A percentile compares a stretch with the other conserved stretches of the same genome.
These are phyloP conservation scores for Clarias fuscus DNA, from an alignment of 2,797 vertebrate species.

Conservation along the genomic window DNA sequence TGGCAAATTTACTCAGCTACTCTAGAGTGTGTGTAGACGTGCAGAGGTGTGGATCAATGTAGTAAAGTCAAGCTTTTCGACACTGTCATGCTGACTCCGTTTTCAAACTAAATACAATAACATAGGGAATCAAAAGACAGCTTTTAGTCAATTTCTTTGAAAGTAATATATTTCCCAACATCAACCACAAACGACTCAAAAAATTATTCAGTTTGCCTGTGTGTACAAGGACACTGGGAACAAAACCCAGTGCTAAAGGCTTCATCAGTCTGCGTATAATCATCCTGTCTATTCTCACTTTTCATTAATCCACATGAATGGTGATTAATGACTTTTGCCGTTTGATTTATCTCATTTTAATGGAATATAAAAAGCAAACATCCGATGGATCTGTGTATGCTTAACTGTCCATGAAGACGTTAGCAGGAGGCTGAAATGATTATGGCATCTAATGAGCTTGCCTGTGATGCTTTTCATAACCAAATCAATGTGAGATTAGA, in stretches of 20 bases:
- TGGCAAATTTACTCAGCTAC: background rate
- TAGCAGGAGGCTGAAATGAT: slow-evolving; percentile 15
- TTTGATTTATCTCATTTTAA: slow-evolving; percentile 22
- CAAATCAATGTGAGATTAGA: slow-evolving; percentile 10
- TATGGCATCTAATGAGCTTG: slow-evolving; percentile 23
- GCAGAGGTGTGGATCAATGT: no score
- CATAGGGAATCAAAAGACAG: background rate
- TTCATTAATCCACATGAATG: slow-evolving; percentile 13
- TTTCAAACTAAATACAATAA: background rate
- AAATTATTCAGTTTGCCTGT: no score
- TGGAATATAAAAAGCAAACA: background rate
- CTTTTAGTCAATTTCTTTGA: background rate
- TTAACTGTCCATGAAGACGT: slow-evolving; percentile 26
- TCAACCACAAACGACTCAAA: background rate
- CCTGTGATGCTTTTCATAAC: slow-evolving; percentile 23
- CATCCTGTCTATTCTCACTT: background rate
- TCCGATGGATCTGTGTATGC: background rate
- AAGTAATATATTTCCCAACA: background rate
- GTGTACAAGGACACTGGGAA: background rate
- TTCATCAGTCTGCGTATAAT: background rate
- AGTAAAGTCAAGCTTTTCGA: background rate
- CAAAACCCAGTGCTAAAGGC: no score
- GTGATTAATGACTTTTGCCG: slow-evolving; percentile 9
- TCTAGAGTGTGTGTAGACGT: background rate
- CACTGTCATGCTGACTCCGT: background rate